Percentiles rank a stretch among this genome's conserved stretches.
These are phyloP conservation scores for Pampusana beccarii DNA, from an alignment of 2,113 vertebrate genomes.

Conservation along the genomic window DNA sequence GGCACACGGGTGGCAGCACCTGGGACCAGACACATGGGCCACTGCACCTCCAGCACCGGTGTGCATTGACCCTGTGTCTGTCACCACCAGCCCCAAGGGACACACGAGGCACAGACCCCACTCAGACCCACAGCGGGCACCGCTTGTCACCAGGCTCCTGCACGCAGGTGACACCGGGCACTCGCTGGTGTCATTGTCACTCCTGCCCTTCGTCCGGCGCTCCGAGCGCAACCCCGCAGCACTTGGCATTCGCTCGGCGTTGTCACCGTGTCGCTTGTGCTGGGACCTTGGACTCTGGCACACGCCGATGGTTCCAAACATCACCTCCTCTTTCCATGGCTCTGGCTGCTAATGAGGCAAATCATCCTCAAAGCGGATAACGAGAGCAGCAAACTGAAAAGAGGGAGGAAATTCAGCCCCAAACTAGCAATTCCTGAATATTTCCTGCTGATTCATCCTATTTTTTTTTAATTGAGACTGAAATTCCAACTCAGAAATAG, in stretches of 20 bases:
- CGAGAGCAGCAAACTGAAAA: background rate
- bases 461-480: no score
- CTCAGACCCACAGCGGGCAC: background rate
- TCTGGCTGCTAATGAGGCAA: fast-evolving
- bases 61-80: fast-evolving
- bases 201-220: background rate
- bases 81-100: background rate
- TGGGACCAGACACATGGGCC: background rate
- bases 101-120: background rate
- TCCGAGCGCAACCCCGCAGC: no score
- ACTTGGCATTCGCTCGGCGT: fast-evolving
- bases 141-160: background rate
- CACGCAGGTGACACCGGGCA: background rate
- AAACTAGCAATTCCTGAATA: background rate
- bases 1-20: background rate
- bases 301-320: background rate
- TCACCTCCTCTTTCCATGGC: background rate
- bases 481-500: background rate
- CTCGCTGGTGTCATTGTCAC: no score
- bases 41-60: fast-evolving
- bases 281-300: background rate
- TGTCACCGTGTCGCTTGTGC: fast-evolving
- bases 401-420: background rate
- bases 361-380: no score
- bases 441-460: background rate